Evolutionary conservation across 2,888 invertebrate species (phyloP).

Genomic region (Pseudococcus viburni): DNA sequence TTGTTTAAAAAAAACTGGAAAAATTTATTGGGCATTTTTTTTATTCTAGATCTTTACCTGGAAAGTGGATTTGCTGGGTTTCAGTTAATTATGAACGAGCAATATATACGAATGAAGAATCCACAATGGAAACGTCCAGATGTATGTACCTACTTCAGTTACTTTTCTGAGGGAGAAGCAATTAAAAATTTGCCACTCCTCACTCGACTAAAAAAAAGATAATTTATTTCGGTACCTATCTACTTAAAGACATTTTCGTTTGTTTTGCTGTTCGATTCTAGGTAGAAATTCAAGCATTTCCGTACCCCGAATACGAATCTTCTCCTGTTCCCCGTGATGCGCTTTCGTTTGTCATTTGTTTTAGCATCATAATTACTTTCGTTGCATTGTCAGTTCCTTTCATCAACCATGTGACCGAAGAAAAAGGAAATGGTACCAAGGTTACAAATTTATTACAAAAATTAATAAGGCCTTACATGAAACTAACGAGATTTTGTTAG

Average conservation of each 20-base stretch:
- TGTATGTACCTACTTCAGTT: background rate
- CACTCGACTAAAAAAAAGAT: no score
- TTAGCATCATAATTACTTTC: background rate
- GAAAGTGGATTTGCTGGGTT: background rate
- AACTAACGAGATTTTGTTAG: background rate
- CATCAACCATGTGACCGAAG: slow-evolving; percentile 45
- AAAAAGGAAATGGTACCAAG: slow-evolving; percentile 39
- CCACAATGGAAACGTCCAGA: background rate
- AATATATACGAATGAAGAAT: background rate
- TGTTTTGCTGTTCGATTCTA: no score
- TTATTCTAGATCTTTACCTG: background rate
- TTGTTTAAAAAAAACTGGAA: background rate
- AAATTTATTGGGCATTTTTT: background rate
- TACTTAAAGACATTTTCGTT: no score
- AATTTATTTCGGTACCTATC: no score
- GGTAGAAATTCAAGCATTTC: slow-evolving; percentile 1
- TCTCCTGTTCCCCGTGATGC: background rate
- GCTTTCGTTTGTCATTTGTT: background rate
- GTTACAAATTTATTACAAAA: background rate
- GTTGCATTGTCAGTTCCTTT: background rate
- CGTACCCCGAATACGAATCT: slow-evolving; percentile 15
- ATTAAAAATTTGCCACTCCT: no score
- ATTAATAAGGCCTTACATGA: background rate
- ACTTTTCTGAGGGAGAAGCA: no score
- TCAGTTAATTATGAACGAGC: slow-evolving; percentile 10